These are phyloP conservation scores for Falco punctatus DNA, from an alignment of 2,113 vertebrate species.

Conservation along the genomic window DNA sequence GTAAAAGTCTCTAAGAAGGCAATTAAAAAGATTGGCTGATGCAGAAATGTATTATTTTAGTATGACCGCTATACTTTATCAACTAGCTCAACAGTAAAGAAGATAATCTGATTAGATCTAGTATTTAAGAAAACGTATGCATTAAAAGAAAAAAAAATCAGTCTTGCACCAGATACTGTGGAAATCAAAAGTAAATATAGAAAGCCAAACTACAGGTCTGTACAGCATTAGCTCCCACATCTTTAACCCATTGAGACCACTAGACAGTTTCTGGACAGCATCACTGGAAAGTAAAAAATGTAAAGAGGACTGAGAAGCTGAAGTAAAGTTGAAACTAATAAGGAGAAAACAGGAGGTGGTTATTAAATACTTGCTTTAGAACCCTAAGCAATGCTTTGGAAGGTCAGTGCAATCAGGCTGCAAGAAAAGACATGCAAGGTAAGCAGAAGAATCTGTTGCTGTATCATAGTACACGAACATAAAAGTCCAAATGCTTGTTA, in stretches of 20 bases:
- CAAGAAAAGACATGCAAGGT: background rate
- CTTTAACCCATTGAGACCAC: background rate
- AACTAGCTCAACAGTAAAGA: background rate
- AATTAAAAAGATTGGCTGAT: background rate
- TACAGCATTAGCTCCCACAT: background rate
- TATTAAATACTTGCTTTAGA: background rate
- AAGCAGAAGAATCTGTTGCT: background rate
- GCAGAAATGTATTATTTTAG: background rate
- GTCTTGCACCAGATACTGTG: background rate
- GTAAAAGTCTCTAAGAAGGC: background rate
- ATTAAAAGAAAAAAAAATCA: background rate
- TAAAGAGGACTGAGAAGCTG: background rate
- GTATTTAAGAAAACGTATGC: background rate
- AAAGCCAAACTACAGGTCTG: background rate
- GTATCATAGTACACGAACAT: background rate
- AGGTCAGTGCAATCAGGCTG: background rate
- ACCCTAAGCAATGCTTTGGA: background rate
- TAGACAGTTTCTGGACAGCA: background rate
- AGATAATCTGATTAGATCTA: background rate
- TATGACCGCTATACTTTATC: background rate
- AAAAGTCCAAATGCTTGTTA: background rate
- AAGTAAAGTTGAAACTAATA: background rate
- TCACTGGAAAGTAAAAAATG: background rate
- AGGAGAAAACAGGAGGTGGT: background rate
- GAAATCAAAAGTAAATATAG: background rate